Evolutionary conservation across 2,113 vertebrate genomes (phyloP).

Genomic region (Equus quagga): DNA sequence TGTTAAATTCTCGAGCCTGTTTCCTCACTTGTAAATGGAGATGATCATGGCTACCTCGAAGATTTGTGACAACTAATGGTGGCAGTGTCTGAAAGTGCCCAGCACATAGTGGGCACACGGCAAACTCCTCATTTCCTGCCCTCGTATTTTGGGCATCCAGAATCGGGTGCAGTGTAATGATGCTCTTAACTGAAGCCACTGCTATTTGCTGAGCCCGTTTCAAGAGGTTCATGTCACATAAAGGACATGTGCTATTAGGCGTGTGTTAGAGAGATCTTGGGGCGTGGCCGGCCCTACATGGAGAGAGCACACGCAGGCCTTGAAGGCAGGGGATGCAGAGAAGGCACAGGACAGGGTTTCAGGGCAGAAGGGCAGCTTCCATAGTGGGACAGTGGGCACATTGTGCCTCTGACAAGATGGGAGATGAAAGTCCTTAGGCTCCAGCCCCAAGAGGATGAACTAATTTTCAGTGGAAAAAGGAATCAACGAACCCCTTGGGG

Average conservation of each 20-base stretch:
- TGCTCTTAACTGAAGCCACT: background rate
- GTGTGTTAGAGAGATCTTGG: background rate
- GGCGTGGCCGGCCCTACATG: background rate
- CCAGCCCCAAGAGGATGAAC: background rate
- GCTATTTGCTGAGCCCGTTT: background rate
- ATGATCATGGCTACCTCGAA: background rate
- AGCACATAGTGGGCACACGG: rapidly evolving
- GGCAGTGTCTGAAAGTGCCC: background rate
- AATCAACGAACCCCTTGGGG: no score
- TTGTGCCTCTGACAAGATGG: rapidly evolving
- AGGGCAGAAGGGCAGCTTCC: background rate
- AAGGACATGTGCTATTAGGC: background rate
- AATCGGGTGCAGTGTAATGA: background rate
- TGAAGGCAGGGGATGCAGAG: background rate
- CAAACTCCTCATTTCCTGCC: background rate
- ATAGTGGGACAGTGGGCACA: rapidly evolving
- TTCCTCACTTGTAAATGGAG: background rate
- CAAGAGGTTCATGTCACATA: background rate
- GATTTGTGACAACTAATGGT: background rate
- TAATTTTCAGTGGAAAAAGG: background rate
- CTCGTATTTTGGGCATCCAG: background rate
- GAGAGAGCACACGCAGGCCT: rapidly evolving
- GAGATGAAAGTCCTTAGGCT: background rate
- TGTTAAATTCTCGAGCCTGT: background rate
- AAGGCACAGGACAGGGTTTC: background rate